Percentiles rank a stretch among this genome's conserved stretches.
Conservation (phyloP, 2,888 invertebrate genomes). For the Tetanocera ferruginea region DNA sequence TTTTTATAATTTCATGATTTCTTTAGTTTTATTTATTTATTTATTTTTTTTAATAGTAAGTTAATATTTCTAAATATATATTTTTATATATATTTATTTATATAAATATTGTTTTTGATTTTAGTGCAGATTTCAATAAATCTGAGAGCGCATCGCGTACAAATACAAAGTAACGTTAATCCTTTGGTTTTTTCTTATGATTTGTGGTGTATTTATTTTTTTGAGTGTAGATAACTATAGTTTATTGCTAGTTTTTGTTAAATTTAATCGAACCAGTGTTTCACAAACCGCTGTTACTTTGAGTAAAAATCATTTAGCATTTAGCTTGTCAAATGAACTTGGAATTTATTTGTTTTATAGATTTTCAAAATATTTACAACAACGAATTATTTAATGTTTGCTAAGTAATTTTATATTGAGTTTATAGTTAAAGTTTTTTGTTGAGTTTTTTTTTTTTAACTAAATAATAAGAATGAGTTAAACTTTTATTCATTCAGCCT, state of each 20-base stretch:
- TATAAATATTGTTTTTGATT: slow-evolving; percentile 34
- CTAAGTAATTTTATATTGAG: slow-evolving; percentile 6
- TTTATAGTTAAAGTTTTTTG: slow-evolving; percentile 13
- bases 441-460: slow-evolving; percentile 21
- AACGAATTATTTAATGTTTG: slow-evolving; percentile 1
- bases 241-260: slow-evolving; percentile 16
- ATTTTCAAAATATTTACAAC: slow-evolving; percentile 21
- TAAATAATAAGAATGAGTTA: slow-evolving; percentile 28
- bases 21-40: slow-evolving; percentile 21
- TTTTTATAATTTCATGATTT: slow-evolving; percentile 30
- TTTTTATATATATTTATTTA: slow-evolving; percentile 17
- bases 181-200: slow-evolving; percentile 30
- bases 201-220: not conserved
- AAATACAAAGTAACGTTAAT: slow-evolving; percentile 26
- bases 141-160: slow-evolving; percentile 11
- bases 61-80: not conserved
- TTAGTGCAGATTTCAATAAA: slow-evolving; percentile 23
- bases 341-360: not conserved
- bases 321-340: not conserved
- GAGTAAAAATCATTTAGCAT: not conserved
- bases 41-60: slow-evolving; percentile 6
- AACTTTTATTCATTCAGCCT: slow-evolving; percentile 61
- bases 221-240: slow-evolving; percentile 9
- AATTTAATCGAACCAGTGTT: slow-evolving; percentile 8
- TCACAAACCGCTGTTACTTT: slow-evolving; percentile 1